Evolutionary conservation across 1,140 invertebrate genomes (phyloP), one percentile per base, ranked within the genome.

Genomic region (Rhizoglyphus robini): DNA sequence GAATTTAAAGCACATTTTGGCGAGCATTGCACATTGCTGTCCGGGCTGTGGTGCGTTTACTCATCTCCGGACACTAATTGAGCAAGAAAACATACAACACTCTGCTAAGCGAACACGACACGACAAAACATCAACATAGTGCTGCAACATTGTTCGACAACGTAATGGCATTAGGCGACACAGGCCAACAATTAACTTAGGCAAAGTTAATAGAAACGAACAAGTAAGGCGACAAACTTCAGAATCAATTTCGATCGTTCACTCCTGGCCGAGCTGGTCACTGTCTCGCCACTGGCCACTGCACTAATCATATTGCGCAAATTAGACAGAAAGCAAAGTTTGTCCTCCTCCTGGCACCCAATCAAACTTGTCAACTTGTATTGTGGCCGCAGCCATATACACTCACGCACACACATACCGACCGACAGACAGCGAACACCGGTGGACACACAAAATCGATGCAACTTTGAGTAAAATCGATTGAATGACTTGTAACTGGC

Each of bases 281-380:
- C n/a, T n/a, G n/a, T n/a, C n/a, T n/a, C n/a, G n/a, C n/a, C n/a
- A n/a, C n/a, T 41, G 36, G 36, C 36, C 8, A 41, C 18, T 41
- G 18, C 36, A 32, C 51, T 54, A 54, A 54, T 54, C 51, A 54
- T 54, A 54, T 54, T 54, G 51, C 23, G 20, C 51, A 54, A 54
- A 54, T 54, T 54, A 54, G 51, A 54, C 8, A 54, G 51, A 54
- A 54, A 54, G 51, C 51, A 54, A 54, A 54, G 51, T 54, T 54
- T 54, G 20, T 46, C 41, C 23, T 46, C 23, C 23, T 15, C 23
- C 41, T 23, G 23, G 41, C 15, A 46, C 41, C 15, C 41, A 46
- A 46, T 46, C 41, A 46, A 46, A 46, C 41, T 46, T 46, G 41
- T 46, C 41, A 46, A 23, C n/a, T n/a, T n/a, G n/a, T n/a, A n/a